Evolutionary conservation across 1,140 invertebrate genomes (phyloP), one percentile per base, ranked within the genome.

Genomic region (Varroa destructor): DNA sequence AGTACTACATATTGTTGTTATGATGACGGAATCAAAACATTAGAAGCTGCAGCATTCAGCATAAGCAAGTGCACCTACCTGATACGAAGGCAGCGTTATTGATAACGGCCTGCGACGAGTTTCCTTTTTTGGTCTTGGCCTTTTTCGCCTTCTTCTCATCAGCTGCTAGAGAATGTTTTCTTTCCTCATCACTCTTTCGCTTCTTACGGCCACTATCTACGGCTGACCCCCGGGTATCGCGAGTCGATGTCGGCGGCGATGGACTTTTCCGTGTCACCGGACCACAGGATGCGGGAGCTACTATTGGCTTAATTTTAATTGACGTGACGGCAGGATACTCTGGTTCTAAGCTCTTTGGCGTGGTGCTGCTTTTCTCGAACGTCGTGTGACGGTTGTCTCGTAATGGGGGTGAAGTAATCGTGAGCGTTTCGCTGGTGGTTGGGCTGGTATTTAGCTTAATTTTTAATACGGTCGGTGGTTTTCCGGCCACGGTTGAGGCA

Each of bases 381-480:
- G 61, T 46, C 61, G 40, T 67, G 14, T 43, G 61, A 14, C 61
- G 61, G 46, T 40, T 67, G 5, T 67, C 61, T 40, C 61, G 40
- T 12, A 67, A 14, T 46, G 61, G 61, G 37, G 61, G 61, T 37
- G 61, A 67, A 8, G 61, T 67, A 46, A 67, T 67, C 12, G 61
- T 67, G 14, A 67, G 37, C 12, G 61, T 67, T 40, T 67, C 61
- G 37, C 61, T 25, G 40, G 61, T 67, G 10, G 61, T 67, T 8
- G 61, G 61, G 46, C 61, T 67, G 40, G 61, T 67, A 37, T 67
- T 67, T 37, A 67, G 61, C 61, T 67, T 67, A 37, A 67, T 67
- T 8, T 67, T 67, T 40, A 67, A 46, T 46, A 67, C 61, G 14
- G 61, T 67, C 61, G 61, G 61, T 43, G 61, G 61, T 8, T 67